Evolutionary conservation across 1,140 invertebrate species (phyloP), one percentile per base, ranked within the genome.

Genomic region (Antheraea pernyi): DNA sequence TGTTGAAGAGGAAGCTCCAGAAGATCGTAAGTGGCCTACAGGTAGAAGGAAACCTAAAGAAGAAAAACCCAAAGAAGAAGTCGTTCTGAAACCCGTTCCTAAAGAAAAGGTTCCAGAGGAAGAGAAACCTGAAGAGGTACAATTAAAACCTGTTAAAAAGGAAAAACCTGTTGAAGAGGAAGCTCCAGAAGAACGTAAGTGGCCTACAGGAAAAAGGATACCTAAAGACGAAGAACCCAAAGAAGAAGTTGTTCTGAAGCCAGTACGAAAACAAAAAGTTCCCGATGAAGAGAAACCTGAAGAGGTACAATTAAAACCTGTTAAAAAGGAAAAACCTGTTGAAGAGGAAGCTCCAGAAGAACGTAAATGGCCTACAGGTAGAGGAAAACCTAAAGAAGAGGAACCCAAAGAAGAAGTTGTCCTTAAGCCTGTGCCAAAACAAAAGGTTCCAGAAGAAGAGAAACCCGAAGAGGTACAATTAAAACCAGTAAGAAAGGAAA

Each of bases 201-300:
- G 85, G 86, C 90, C 93, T 10, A 86, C 75, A 10, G 83, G 82
- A 10, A 93, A 93, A 68, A 80, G 84, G 4, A 77, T 77, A 42
- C 86, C 91, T 19, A 81, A 81, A 78, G 76, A 84, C n/a, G 86
- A 87, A 74, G 80, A 91, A 66, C 80, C 93, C 9, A 78, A 85
- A 42, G 78, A 94, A 0, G 94, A 78, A 59, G 66, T 72, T 2
- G 59, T 74, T 59, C 64, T 75, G 22, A 80, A 78, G 37, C 74
- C 73, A 30, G 48, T 74, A 18, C 69, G 59, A 11, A 75, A 71
- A 62, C 67, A 70, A 65, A 81, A 77, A 79, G 78, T 65, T 70
- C 72, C 59, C 66, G 79, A 69, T 73, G 78, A 69, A 72, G 78
- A 39, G 53, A 71, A 75, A 18, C 58, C 53, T 7, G 75, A 74